Evolutionary conservation across 2,113 vertebrate genomes (phyloP).

Genomic region (Turnix velox): DNA sequence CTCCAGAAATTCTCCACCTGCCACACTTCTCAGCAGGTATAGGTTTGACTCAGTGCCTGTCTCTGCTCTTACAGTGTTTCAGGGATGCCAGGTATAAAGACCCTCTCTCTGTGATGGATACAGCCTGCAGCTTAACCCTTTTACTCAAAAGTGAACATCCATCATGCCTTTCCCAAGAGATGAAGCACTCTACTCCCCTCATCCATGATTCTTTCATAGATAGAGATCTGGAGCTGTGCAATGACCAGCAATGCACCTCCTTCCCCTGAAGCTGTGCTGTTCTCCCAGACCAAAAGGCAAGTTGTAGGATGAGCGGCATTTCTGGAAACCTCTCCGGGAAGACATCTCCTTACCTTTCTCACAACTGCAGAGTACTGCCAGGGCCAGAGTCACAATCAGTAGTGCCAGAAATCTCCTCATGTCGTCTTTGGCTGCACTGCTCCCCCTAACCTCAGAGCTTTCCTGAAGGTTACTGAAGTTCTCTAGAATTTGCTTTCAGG

Average conservation of each 20-base stretch:
- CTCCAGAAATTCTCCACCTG: background rate
- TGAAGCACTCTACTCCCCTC: background rate
- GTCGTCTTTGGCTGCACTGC: background rate
- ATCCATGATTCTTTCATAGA: accelerated
- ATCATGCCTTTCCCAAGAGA: background rate
- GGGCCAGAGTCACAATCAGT: background rate
- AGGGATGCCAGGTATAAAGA: background rate
- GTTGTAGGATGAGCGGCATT: background rate
- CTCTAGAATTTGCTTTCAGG: background rate
- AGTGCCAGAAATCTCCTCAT: slow-evolving; percentile 34
- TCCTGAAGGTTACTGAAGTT: slow-evolving; percentile 7
- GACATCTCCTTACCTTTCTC: slow-evolving; percentile 50
- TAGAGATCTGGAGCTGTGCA: background rate
- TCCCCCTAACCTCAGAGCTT: background rate
- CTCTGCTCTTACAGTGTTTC: background rate
- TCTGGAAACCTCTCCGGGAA: background rate
- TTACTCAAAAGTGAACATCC: background rate
- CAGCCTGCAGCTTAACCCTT: background rate
- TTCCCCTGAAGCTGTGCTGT: accelerated
- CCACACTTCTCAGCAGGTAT: background rate
- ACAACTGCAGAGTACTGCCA: slow-evolving; percentile 26
- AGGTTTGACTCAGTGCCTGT: background rate
- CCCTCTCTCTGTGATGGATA: no score
- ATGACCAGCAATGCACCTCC: background rate
- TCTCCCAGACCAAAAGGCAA: background rate